Evolutionary conservation across 1,140 invertebrate species (phyloP).

Genomic region (Ceratoteleas bidentatus): DNA sequence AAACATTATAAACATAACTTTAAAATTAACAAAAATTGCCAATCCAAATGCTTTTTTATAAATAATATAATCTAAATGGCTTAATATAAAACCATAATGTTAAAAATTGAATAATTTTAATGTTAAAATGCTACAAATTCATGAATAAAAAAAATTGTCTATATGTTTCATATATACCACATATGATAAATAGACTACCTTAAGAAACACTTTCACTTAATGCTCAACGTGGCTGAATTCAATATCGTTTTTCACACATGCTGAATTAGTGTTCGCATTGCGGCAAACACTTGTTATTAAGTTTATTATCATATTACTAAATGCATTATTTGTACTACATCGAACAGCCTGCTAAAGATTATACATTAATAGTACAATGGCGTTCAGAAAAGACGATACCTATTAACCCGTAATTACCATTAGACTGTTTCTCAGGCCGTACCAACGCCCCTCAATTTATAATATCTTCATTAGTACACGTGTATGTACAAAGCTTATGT

Average conservation of each 20-base stretch:
- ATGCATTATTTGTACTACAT: constrained; percentile 52
- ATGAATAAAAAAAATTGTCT: too few species aligned
- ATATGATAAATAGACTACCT: too few species aligned
- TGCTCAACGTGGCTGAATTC: too few species aligned
- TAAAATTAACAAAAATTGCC: too few species aligned
- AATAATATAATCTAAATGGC: too few species aligned
- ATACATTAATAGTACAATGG: constrained; percentile 57
- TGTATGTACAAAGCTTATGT: constrained; percentile 25
- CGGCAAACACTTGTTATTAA: constrained; percentile 41
- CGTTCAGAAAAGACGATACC: constrained; percentile 65
- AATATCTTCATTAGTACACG: constrained; percentile 62
- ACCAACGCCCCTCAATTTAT: constrained; percentile 58
- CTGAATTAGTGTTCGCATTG: constrained; percentile 28
- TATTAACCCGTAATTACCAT: constrained; percentile 65
- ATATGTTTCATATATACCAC: too few species aligned
- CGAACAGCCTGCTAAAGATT: constrained; percentile 53
- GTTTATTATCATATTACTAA: constrained; percentile 59
- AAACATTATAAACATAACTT: too few species aligned
- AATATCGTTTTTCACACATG: constrained; percentile 7
- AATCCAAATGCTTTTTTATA: too few species aligned
- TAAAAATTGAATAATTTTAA: too few species aligned
- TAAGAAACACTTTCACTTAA: too few species aligned
- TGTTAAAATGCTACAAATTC: too few species aligned
- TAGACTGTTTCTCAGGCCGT: constrained; percentile 59
- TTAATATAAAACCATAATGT: too few species aligned